Evolutionary conservation across 2,113 vertebrate genomes (phyloP), one percentile per base, ranked within the genome.

Genomic region (Tricholaema leucomelas): DNA sequence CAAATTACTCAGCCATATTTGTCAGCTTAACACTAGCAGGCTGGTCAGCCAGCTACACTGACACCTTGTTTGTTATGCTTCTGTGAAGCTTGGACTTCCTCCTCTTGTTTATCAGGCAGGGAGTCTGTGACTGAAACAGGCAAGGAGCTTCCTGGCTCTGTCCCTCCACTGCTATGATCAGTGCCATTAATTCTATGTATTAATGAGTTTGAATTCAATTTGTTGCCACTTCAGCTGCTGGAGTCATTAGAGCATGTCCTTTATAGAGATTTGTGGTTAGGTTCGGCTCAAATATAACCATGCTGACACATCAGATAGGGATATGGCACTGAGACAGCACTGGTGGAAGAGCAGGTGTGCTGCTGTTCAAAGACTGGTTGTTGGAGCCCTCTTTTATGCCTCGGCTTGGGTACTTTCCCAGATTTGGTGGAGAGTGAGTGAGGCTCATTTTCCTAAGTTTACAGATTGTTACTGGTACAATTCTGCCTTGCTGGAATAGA

Each of bases 1-100:
- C 97, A 61, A 63, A 94, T 98, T 98, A 97, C 98, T 96, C 93
- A 95, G 93, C 97, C 94, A 92, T 98, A 97, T 98, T 98, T 98
- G 97, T 98, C 93, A 91, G 94, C 52, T 94, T 98, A 98, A 97
- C 98, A 97, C 96, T 97, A 97, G 93, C 88, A 87, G 96, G 92
- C 97, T 96, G 81, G 91, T 91, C 85, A 40, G 5, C 44, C 91
- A 46, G 75, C 90, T 81, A 65, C 44, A 12, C 70, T 91, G 66
- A 87, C 64, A 84, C 64, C 36, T 90, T 87, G 73, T 75, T 96
- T 94, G 80, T 84, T 89, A 17, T 48, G 35, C 19, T 88, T 86
- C 91, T 8, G 6, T 36, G 10, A 36, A 54, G 70, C 80, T 90
- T 91, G 88, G 71, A 19, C 63, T 92, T 94, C 58, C 52, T 88